Evolutionary conservation across 2,113 vertebrate species (phyloP), one percentile per base, ranked within the genome.

Genomic region (Gopherus evgoodei): DNA sequence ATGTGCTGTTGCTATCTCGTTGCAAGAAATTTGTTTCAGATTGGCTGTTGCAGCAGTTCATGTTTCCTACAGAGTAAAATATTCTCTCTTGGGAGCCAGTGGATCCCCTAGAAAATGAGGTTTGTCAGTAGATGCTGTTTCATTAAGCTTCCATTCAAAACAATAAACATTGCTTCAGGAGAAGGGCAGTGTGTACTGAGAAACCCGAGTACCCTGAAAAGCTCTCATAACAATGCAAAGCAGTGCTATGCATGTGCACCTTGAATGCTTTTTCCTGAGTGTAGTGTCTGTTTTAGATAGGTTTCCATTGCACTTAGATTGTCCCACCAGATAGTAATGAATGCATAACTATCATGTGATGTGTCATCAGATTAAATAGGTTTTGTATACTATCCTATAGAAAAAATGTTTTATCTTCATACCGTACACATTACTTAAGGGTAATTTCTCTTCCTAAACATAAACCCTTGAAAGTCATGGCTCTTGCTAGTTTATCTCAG

Each of bases 71-170:
- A 47, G 24, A 47, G 75, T 27, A 29, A 78, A 78, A 29, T 78
- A 47, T 42, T 78, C 42, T 72, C n/a, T 75, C 1, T 0, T n/a
- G 54, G 53, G 65, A 81, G 4, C 38, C 24, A 3, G 21, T 21
- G 49, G 7, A 56, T 78, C 38, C 8, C 81, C 35, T 38, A 59
- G 44, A 86, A 24, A 16, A 72, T 25, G 0, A 8, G 21, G 44
- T 31, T 90, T 90, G 8, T 52, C 79, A 42, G 5, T 72, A 91
- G 54, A 54, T 93, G 57, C 72, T 93, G 14, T 80, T 93, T 90
- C 25, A 44, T 89, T 90, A 92, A 89, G 57, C 42, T 84, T 8
- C 8, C 82, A n/a, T 69, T 84, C 52, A 89, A 96, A 96, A 91
- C 76, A 9, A 11, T 8, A 7, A 27, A 29, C 25, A 65, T 89